These are phyloP conservation scores for Bos taurus DNA, from an alignment of 2,113 vertebrate species.

Conservation along the genomic window ARS-UCD2.0 NC_037351.1:61672501-61673000, in stretches of 20 bases:
- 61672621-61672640: not conserved
- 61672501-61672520: not conserved
- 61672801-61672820: not conserved
- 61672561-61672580: not conserved
- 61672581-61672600: not conserved
- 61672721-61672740: not conserved
- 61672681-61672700: not conserved
- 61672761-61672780: no score
- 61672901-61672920: accelerated
- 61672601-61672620: not conserved
- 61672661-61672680: not conserved
- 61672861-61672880: not conserved
- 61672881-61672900: not conserved
- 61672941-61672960: accelerated
- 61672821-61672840: not conserved
- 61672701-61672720: not conserved
- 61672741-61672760: not conserved
- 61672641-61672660: not conserved
- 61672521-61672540: not conserved
- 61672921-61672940: not conserved
- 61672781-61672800: not conserved
- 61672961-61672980: not conserved
- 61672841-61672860: not conserved
- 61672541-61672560: not conserved
- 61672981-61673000: not conserved